Conservation (phyloP, 1,140 invertebrate genomes). For the Homarus americanus region DNA sequence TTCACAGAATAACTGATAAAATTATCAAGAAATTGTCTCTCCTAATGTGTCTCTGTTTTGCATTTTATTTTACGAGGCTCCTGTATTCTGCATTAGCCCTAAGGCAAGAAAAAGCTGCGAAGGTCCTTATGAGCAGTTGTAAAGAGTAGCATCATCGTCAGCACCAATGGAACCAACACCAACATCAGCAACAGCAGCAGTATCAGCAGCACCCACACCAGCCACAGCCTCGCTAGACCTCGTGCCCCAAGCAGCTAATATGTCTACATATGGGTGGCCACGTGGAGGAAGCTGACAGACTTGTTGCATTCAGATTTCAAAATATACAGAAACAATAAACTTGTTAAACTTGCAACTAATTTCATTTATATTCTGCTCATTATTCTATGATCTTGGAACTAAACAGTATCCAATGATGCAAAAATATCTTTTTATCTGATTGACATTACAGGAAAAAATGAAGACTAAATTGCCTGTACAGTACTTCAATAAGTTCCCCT, state of each 20-base stretch:
- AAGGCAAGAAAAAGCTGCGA: constrained; percentile 35
- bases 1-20: neutral
- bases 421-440: neutral
- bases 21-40: constrained; percentile 3
- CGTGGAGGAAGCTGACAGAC: constrained; percentile 47
- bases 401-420: neutral
- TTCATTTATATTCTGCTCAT: neutral
- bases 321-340: neutral
- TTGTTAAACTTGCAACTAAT: neutral
- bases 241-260: constrained; percentile 53
- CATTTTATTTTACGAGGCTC: neutral
- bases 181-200: constrained; percentile 38
- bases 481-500: neutral
- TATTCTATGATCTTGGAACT: neutral
- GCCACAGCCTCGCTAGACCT: constrained; percentile 41
- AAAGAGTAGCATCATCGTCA: constrained; percentile 38
- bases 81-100: constrained; percentile 19
- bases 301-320: neutral
- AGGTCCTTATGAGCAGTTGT: constrained; percentile 45
- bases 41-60: neutral
- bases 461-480: neutral
- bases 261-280: constrained; percentile 37
- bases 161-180: constrained; percentile 27
- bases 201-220: constrained; percentile 15
- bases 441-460: too few relatives aligned